Evolutionary conservation across 2,888 invertebrate species (phyloP).

Genomic region (Apoda limacodes): DNA sequence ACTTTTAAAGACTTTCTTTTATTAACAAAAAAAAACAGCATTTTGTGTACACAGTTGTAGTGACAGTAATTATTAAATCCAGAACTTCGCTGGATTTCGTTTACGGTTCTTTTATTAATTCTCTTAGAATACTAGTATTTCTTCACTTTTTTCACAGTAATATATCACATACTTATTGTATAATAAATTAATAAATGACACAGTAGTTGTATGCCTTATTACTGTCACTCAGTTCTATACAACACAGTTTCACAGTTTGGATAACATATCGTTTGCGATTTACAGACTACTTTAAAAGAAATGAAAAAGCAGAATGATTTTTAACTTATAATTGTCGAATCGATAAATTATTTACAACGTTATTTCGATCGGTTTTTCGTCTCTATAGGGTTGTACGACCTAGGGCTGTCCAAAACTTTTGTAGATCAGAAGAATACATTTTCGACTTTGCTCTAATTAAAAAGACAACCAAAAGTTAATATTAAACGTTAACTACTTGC

Average conservation of each 20-base stretch:
- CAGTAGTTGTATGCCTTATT: too few species aligned
- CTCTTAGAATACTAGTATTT: too few species aligned
- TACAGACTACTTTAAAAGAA: slow-evolving; percentile 4
- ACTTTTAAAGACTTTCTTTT: slow-evolving; percentile 24
- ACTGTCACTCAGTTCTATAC: slow-evolving; percentile 62
- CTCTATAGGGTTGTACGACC: too few species aligned
- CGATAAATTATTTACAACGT: too few species aligned
- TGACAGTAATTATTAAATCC: slow-evolving; percentile 58
- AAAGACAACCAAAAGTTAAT: slow-evolving; percentile 70
- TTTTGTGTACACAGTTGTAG: slow-evolving; percentile 50
- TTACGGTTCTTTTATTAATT: too few species aligned
- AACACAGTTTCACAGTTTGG: slow-evolving; percentile 64
- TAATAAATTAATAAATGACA: too few species aligned
- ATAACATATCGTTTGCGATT: slow-evolving; percentile 29
- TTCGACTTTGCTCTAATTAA: slow-evolving; percentile 57
- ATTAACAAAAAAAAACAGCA: too few species aligned
- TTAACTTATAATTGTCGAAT: slow-evolving; percentile 3
- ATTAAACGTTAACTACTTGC: slow-evolving; percentile 65
- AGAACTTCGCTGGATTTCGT: too few species aligned
- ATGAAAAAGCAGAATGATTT: slow-evolving; percentile 3
- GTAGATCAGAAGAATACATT: slow-evolving; percentile 52
- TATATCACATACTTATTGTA: background rate
- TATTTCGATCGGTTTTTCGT: too few species aligned
- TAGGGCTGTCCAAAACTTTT: slow-evolving; percentile 53
- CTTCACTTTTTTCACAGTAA: slow-evolving; percentile 25